Base-by-base conservation (phyloP, 2,888 invertebrate genomes). In the Platycheirus rosarum region DNA sequence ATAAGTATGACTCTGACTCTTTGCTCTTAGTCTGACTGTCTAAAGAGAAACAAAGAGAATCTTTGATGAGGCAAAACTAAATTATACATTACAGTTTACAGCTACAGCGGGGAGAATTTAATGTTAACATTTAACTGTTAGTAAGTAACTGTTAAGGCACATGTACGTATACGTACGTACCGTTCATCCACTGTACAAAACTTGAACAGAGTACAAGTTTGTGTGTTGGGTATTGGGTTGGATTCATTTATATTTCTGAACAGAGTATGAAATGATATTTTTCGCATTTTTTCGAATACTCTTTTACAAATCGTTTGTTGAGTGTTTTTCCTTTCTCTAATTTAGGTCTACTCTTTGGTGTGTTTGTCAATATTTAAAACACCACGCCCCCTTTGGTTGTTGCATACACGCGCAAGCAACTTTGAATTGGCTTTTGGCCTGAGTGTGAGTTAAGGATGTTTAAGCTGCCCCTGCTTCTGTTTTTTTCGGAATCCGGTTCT, bases 341-440 rank as follows among this genome's bases (percentile, higher is more conserved):
- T 76, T 80, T 76, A 51, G 79, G 76, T 80, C 65, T 69, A 65
- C 71, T 40, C 57, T 68, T 35, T 62, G 53, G 71, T 82, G 71
- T 82, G 71, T 82, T 73, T 82, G 82, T 82, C 71, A 82, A 82
- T 82, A 26, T 60, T 42, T 44, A 18, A 35, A 11, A 80, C 23
- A 82, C 82, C 82, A 82, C 82, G 82, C 82, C 82, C 80, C 82
- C 77, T 82, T 82, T 82, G 71, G 68, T 77, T 82, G 62, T 76
- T 82, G 63, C 63, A 16, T 63, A 63, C 9, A 53, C 71, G 29
- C 48, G 53, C 42, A 18, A 16, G 40, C 32, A 40, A 14, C 26
- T 11, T 20, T 44, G 23, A 48, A 42, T 55, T 26, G 6, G n/a
- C n/a, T 62, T 37, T 35, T 26, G 32, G 18, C 62, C 62, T 63